Conservation (phyloP, 2,888 invertebrate genomes). For the Aromia moschata region DNA sequence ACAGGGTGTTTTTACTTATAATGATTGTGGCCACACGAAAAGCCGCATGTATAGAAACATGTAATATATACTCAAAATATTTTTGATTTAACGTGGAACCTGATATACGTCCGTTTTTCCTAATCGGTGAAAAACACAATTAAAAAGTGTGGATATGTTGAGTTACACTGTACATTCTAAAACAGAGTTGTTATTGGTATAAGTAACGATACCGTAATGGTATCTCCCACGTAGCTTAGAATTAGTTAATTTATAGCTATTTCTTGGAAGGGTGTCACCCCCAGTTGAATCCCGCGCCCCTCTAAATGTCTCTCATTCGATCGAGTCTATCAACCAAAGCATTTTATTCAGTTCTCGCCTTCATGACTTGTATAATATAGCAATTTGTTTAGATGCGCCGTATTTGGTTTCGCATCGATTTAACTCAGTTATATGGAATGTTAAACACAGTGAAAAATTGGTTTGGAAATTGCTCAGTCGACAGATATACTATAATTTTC, state of each 20-base stretch:
- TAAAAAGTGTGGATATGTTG: too few species aligned
- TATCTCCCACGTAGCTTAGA: slow-evolving; percentile 47
- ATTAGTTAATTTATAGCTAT: slow-evolving; percentile 61
- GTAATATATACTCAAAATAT: too few species aligned
- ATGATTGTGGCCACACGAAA: too few species aligned
- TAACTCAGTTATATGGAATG: slow-evolving; percentile 30
- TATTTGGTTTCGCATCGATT: slow-evolving; percentile 52
- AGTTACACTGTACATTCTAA: too few species aligned
- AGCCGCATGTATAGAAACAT: too few species aligned
- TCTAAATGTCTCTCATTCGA: slow-evolving; percentile 56
- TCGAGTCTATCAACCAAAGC: slow-evolving; percentile 58
- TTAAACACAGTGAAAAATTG: slow-evolving; percentile 29
- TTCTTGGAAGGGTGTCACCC: slow-evolving; percentile 50
- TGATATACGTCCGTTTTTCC: too few species aligned
- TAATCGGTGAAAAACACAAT: too few species aligned
- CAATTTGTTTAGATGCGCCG: slow-evolving; percentile 54
- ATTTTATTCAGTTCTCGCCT: slow-evolving; percentile 58
- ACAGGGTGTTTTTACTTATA: too few species aligned
- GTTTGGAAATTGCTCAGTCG: slow-evolving; percentile 11
- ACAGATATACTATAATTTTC: background rate
- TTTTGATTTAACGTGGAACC: too few species aligned
- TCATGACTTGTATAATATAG: slow-evolving; percentile 60
- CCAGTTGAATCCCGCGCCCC: slow-evolving; percentile 34
- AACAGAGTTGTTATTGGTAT: too few species aligned
- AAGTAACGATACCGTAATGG: background rate